Evolutionary conservation across 2,888 invertebrate genomes (phyloP).

Genomic region (Dendrolimus houi): DNA sequence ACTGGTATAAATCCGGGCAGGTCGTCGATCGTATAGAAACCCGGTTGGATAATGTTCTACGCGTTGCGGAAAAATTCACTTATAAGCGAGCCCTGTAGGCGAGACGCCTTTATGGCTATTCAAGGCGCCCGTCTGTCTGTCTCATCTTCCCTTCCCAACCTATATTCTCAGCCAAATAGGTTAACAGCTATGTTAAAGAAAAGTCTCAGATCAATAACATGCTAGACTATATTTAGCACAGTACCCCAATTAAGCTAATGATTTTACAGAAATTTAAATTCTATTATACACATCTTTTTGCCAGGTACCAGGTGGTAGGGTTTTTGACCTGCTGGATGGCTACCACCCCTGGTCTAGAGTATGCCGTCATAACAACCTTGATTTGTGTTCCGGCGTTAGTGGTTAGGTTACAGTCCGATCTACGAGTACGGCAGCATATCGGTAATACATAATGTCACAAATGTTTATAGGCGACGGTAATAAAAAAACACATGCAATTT

Average conservation of each 20-base stretch:
- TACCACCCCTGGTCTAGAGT: no score
- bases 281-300: no score
- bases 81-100: conserved; percentile 16
- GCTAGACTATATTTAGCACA: neutral
- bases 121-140: conserved; percentile 62
- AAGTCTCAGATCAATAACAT: neutral
- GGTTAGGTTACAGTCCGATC: no score
- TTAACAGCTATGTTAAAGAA: conserved; percentile 13
- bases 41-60: neutral
- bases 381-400: no score
- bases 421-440: no score
- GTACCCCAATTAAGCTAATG: neutral
- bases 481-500: no score
- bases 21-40: neutral
- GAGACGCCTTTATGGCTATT: conserved; percentile 26
- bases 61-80: neutral
- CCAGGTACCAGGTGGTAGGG: no score
- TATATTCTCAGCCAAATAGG: conserved; percentile 37
- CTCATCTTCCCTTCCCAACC: conserved; percentile 33
- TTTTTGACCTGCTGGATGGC: no score
- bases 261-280: no score
- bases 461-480: no score
- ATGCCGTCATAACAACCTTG: no score
- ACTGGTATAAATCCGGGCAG: neutral
- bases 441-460: no score